Percentiles rank a stretch among this genome's conserved stretches.
Evolutionary conservation across 1,140 invertebrate species (phyloP).

Genomic region (Cydia strobilella): DNA sequence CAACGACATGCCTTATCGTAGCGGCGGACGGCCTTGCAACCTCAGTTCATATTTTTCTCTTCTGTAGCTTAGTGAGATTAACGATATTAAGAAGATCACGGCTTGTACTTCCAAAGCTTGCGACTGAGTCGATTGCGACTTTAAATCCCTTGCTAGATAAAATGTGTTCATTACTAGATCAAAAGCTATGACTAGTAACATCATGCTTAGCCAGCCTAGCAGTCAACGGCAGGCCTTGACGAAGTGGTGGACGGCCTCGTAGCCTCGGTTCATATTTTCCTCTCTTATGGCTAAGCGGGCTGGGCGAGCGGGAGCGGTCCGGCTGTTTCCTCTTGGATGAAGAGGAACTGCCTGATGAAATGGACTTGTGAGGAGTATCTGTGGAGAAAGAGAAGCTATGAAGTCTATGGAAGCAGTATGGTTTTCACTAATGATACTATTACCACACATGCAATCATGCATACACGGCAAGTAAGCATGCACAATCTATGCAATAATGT

Average conservation of each 20-base stretch:
- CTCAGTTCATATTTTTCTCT: no score
- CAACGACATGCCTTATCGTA: no score
- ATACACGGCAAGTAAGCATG: neutral
- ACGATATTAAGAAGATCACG: no score
- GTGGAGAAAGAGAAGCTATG: slow-evolving; percentile 33
- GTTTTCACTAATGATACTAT: neutral
- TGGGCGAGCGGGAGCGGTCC: slow-evolving; percentile 59
- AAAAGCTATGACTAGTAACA: slow-evolving; percentile 16
- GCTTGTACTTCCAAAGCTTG: no score
- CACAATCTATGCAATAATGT: no score
- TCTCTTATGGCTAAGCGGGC: slow-evolving; percentile 71
- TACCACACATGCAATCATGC: neutral
- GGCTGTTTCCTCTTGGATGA: slow-evolving; percentile 69
- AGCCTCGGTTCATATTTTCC: slow-evolving; percentile 71
- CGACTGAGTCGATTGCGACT: no score
- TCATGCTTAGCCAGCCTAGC: neutral
- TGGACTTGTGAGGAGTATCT: slow-evolving; percentile 49
- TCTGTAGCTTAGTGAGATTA: no score
- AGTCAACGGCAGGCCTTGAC: slow-evolving; percentile 13
- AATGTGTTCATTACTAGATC: neutral
- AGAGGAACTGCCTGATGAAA: slow-evolving; percentile 41
- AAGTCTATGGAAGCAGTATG: neutral
- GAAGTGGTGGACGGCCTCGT: slow-evolving; percentile 66
- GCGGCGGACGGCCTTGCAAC: no score
- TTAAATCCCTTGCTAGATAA: neutral